Conservation (phyloP, 2,797 vertebrate species). For the Sylvilagus floridanus region DNA sequence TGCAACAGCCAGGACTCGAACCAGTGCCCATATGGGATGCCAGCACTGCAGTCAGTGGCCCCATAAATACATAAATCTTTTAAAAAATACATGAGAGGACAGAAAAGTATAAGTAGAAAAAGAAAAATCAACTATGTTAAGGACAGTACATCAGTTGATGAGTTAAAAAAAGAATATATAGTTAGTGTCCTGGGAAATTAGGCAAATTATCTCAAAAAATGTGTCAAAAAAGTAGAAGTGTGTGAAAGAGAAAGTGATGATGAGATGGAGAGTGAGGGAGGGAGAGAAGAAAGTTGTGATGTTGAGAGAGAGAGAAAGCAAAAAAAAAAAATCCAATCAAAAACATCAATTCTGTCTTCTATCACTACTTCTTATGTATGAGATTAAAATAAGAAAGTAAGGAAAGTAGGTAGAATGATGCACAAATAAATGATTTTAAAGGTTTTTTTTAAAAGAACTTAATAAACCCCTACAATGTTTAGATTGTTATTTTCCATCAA, state of each 20-base stretch:
- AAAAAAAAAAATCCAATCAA: neutral
- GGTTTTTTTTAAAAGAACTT: neutral
- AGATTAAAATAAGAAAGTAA: neutral
- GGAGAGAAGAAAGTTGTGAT: neutral
- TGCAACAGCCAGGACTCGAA: too few relatives aligned
- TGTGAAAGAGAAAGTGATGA: neutral
- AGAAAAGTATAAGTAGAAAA: neutral
- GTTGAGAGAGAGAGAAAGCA: neutral
- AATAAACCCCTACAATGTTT: neutral
- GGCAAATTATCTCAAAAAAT: neutral
- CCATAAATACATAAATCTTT: too few relatives aligned
- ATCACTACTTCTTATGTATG: neutral
- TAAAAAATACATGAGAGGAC: neutral
- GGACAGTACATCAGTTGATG: rapidly evolving
- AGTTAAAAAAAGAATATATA: neutral
- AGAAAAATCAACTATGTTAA: neutral
- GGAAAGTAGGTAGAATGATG: neutral
- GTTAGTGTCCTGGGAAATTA: neutral
- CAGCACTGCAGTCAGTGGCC: too few relatives aligned
- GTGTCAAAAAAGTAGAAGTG: neutral
- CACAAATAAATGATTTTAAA: neutral
- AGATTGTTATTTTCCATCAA: neutral
- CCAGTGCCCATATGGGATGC: too few relatives aligned
- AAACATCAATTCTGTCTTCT: neutral
- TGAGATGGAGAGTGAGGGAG: neutral